Conservation (phyloP, 2,888 invertebrate genomes). For the Heteropelma amictum region DNA sequence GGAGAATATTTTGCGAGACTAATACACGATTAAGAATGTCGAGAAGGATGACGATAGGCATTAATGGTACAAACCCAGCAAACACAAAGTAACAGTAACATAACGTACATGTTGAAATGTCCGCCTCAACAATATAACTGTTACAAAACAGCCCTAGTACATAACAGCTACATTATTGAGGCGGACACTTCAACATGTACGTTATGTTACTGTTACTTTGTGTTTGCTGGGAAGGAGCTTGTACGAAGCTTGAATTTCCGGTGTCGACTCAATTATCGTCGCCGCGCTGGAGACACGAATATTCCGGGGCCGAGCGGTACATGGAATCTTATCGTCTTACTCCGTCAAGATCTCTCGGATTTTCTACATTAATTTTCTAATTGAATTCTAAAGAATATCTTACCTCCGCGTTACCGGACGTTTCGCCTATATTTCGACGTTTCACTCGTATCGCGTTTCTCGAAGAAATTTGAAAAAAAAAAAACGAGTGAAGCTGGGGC, state of each 20-base stretch:
- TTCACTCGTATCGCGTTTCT: not conserved
- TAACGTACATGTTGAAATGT: too few relatives aligned
- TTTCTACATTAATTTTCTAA: slow-evolving; percentile 42
- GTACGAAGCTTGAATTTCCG: slow-evolving; percentile 37
- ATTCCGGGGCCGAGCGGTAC: slow-evolving; percentile 12
- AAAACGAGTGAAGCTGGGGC: too few relatives aligned
- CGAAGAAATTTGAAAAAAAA: not conserved
- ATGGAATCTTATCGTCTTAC: slow-evolving; percentile 5
- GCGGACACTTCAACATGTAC: too few relatives aligned
- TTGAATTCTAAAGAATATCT: slow-evolving; percentile 29
- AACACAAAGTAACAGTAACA: too few relatives aligned
- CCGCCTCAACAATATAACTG: too few relatives aligned
- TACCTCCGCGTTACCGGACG: not conserved
- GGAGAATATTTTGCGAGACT: not conserved
- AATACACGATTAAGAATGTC: not conserved
- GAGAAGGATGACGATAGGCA: slow-evolving; percentile 21
- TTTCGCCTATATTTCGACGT: not conserved
- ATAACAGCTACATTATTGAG: too few relatives aligned
- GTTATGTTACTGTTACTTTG: too few relatives aligned
- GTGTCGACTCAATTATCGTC: slow-evolving; percentile 42
- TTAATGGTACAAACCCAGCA: slow-evolving; percentile 38
- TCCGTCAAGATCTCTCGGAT: not conserved
- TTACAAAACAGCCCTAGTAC: too few relatives aligned
- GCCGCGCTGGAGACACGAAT: slow-evolving; percentile 15
- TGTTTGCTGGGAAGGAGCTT: too few relatives aligned